A percentile compares a stretch with the other conserved stretches of the same genome.
Evolutionary conservation across 2,797 vertebrate species (phyloP).

Genomic region (Macropus fuliginosus): DNA sequence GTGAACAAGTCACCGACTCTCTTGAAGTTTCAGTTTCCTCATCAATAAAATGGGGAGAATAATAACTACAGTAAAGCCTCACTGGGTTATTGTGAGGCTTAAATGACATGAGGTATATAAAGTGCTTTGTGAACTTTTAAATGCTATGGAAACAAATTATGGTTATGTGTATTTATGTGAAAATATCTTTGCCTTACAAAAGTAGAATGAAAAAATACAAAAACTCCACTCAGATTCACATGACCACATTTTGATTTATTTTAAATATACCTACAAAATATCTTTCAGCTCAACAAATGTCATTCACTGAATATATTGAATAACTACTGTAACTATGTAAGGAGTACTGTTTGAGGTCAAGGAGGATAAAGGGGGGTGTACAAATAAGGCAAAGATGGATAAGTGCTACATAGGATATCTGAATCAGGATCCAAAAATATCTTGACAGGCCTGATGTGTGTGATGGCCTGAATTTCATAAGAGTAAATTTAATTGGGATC

Average conservation of each 20-base stretch:
- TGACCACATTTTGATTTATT: neutral
- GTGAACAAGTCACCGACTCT: neutral
- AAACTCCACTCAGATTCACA: neutral
- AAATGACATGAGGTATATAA: neutral
- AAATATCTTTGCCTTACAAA: neutral
- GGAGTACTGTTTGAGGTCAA: neutral
- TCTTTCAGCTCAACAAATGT: neutral
- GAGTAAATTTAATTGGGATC: neutral
- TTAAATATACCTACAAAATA: neutral
- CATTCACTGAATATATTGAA: neutral
- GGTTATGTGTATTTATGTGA: neutral
- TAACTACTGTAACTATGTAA: neutral
- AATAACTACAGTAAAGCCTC: neutral
- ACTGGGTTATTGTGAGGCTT: neutral
- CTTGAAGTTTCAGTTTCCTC: neutral
- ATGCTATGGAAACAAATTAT: neutral
- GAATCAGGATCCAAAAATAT: neutral
- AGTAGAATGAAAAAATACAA: neutral
- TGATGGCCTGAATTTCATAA: neutral
- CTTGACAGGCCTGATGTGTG: neutral
- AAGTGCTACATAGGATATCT: neutral
- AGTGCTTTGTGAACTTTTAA: neutral
- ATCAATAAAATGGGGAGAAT: neutral
- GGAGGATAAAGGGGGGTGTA: neutral
- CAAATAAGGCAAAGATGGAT: neutral